phyloP scores from a whole-genome alignment of 2,888 invertebrate genomes.

The Platycheirus rosarum region DNA sequence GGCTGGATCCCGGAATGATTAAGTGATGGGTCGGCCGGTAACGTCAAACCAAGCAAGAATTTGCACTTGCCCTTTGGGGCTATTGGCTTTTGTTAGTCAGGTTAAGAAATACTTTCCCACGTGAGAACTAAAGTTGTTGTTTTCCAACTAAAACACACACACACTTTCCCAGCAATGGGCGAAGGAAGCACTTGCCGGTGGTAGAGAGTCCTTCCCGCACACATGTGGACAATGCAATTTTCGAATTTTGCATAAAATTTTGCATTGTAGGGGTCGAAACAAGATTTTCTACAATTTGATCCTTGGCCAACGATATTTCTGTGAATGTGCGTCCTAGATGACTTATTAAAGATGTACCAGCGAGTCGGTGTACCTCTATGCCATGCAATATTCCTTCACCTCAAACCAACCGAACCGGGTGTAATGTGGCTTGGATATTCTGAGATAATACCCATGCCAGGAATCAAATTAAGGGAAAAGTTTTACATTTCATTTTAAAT shows the following conservation, averaged over 20 bases:
- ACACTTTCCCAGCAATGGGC: slow-evolving; percentile 17
- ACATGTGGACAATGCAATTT: slow-evolving; percentile 71
- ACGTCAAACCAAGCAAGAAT: slow-evolving; percentile 53
- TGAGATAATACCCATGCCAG: slow-evolving; percentile 46
- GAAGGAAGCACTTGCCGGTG: slow-evolving; percentile 13
- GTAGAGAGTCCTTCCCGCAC: not conserved
- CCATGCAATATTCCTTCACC: not conserved
- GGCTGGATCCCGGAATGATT: slow-evolving; percentile 50
- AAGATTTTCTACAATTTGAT: slow-evolving; percentile 72
- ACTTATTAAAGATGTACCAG: slow-evolving; percentile 69
- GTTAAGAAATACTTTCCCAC: slow-evolving; percentile 67
- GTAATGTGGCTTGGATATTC: slow-evolving; percentile 59
- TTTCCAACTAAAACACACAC: slow-evolving; percentile 4
- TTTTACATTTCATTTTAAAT: slow-evolving; percentile 70
- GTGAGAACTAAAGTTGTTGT: slow-evolving; percentile 44
- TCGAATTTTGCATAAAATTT: slow-evolving; percentile 72
- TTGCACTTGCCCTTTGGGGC: slow-evolving; percentile 60
- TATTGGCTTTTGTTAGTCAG: slow-evolving; percentile 66
- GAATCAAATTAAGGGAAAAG: slow-evolving; percentile 44
- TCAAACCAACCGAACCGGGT: slow-evolving; percentile 29
- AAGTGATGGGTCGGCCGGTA: slow-evolving; percentile 31
- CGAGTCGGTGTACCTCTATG: not conserved
- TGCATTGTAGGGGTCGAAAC: slow-evolving; percentile 68
- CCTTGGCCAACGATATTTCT: slow-evolving; percentile 40
- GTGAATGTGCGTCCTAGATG: slow-evolving; percentile 48